These are phyloP conservation scores for Eristalinus aeneus DNA, from an alignment of 2,888 invertebrate genomes.

Conservation along the genomic window DNA sequence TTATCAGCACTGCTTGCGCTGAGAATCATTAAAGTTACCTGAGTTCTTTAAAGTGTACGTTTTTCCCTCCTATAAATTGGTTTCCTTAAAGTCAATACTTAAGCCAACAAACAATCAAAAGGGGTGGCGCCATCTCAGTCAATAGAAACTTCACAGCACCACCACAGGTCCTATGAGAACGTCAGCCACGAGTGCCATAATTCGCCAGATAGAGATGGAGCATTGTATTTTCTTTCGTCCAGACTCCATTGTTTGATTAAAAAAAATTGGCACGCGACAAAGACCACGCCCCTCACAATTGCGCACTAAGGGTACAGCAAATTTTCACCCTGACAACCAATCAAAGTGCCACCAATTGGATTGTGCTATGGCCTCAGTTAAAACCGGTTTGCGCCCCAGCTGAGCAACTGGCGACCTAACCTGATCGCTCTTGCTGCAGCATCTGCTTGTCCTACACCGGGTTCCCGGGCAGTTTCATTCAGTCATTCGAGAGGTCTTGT, in stretches of 20 bases:
- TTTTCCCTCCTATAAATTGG: slow-evolving; percentile 31
- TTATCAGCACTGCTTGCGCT: slow-evolving; percentile 9
- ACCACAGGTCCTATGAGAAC: not conserved
- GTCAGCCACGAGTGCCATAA: slow-evolving; percentile 6
- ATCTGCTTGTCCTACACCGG: slow-evolving; percentile 57
- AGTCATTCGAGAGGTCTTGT: slow-evolving; percentile 68
- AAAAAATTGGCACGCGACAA: slow-evolving; percentile 52
- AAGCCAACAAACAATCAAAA: slow-evolving; percentile 46
- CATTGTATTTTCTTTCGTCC: slow-evolving; percentile 36
- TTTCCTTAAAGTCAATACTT: slow-evolving; percentile 59
- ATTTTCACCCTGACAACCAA: slow-evolving; percentile 38
- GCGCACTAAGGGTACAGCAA: slow-evolving; percentile 50
- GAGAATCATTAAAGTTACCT: slow-evolving; percentile 33
- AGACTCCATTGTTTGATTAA: slow-evolving; percentile 61
- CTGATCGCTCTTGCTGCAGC: slow-evolving; percentile 35
- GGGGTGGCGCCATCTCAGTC: slow-evolving; percentile 46
- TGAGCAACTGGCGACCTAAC: slow-evolving; percentile 19
- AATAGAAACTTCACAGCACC: slow-evolving; percentile 24
- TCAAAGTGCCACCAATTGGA: slow-evolving; percentile 51
- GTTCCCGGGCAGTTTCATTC: slow-evolving; percentile 51
- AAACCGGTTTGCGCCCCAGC: slow-evolving; percentile 61
- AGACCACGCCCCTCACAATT: slow-evolving; percentile 38
- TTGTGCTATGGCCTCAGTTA: not conserved
- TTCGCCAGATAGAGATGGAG: slow-evolving; percentile 35
- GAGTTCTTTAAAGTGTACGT: slow-evolving; percentile 34